Percentiles rank a stretch among this genome's conserved stretches.
These are phyloP conservation scores for Mercenaria mercenaria DNA, from an alignment of 1,140 invertebrate species.

Conservation along the genomic window DNA sequence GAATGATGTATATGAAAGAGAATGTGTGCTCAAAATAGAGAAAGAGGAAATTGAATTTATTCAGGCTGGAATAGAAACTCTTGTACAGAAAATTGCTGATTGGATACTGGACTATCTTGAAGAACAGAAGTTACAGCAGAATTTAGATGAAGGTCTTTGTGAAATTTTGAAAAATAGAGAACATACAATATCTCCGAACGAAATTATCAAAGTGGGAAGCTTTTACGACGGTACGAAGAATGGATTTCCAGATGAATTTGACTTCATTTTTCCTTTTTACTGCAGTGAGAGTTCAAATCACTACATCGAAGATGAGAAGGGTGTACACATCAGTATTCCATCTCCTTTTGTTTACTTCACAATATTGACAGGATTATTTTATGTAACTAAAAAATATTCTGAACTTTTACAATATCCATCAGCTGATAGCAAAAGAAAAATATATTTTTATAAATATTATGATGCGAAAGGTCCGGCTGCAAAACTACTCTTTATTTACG, in stretches of 20 bases:
- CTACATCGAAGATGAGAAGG: background rate
- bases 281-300: background rate
- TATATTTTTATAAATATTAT: background rate
- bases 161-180: too few relatives aligned
- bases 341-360: background rate
- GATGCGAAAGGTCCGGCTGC: background rate
- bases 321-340: background rate
- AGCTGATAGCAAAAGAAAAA: background rate
- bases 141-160: too few relatives aligned
- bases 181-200: background rate
- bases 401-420: background rate
- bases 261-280: background rate
- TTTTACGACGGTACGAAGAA: background rate
- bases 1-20: too few relatives aligned
- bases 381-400: background rate
- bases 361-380: background rate
- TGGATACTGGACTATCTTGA: too few relatives aligned
- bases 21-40: too few relatives aligned
- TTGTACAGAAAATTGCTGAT: too few relatives aligned
- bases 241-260: too few relatives aligned
- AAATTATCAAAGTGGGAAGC: background rate
- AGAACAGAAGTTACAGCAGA: too few relatives aligned
- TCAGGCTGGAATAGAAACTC: too few relatives aligned
- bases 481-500: background rate
- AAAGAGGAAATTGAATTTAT: too few relatives aligned